These are phyloP conservation scores for Trachelus iudaicus DNA, from an alignment of 2,888 invertebrate genomes.

Conservation along the genomic window DNA sequence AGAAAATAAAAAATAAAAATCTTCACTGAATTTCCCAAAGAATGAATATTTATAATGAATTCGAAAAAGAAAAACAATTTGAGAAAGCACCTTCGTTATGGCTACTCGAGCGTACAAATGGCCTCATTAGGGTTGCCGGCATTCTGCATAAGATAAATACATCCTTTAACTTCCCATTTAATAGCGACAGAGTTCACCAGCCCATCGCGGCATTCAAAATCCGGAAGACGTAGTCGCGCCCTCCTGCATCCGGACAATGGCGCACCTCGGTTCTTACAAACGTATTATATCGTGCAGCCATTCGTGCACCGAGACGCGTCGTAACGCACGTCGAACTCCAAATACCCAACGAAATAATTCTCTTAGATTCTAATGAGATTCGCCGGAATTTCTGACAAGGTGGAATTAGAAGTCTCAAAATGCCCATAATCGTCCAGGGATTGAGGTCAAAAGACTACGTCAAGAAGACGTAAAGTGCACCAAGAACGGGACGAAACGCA, in stretches of 20 bases:
- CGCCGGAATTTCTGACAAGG: too few relatives aligned
- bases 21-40: background rate
- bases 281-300: slow-evolving; percentile 33
- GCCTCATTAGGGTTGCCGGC: background rate
- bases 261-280: slow-evolving; percentile 2
- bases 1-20: too few relatives aligned
- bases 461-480: too few relatives aligned
- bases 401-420: too few relatives aligned
- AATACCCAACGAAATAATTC: background rate
- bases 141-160: slow-evolving; percentile 1
- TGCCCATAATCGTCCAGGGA: too few relatives aligned
- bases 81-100: background rate
- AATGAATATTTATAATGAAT: background rate
- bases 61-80: background rate
- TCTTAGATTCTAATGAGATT: background rate
- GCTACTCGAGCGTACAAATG: background rate
- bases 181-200: background rate
- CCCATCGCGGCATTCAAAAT: background rate
- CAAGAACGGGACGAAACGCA: too few relatives aligned
- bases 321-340: background rate
- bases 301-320: slow-evolving; percentile 3
- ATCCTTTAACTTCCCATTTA: background rate
- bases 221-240: slow-evolving; percentile 33
- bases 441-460: too few relatives aligned
- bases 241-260: slow-evolving; percentile 32